Evolutionary conservation across 2,888 invertebrate species (phyloP).

Genomic region (Drosophila merina): DNA sequence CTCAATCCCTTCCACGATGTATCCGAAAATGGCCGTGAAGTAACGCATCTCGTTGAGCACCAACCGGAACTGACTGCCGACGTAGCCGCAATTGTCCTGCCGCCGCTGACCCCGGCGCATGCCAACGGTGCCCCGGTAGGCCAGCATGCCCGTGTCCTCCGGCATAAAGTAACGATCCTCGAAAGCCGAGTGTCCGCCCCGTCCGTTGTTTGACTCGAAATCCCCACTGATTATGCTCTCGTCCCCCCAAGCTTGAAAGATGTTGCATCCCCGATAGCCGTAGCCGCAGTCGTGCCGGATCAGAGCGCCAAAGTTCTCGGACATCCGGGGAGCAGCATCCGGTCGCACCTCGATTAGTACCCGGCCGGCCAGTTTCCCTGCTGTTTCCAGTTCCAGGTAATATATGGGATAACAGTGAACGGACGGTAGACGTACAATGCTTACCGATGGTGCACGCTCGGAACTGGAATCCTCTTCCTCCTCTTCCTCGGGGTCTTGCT

Average conservation of each 20-base stretch:
- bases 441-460: slow-evolving; percentile 4
- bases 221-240: slow-evolving; percentile 93
- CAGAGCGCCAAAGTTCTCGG: slow-evolving; percentile 90
- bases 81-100: slow-evolving; percentile 89
- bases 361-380: slow-evolving; percentile 88
- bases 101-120: slow-evolving; percentile 92
- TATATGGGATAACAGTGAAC: slow-evolving; percentile 87
- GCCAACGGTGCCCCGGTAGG: slow-evolving; percentile 91
- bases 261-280: slow-evolving; percentile 91
- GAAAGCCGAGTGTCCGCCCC: slow-evolving; percentile 91
- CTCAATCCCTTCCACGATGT: slow-evolving; percentile 91
- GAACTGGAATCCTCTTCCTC: neutral
- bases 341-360: slow-evolving; percentile 91
- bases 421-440: slow-evolving; percentile 14
- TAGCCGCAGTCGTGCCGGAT: slow-evolving; percentile 90
- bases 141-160: slow-evolving; percentile 91
- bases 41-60: slow-evolving; percentile 92
- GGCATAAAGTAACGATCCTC: slow-evolving; percentile 92
- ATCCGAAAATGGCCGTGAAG: slow-evolving; percentile 92
- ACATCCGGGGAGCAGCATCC: slow-evolving; percentile 92
- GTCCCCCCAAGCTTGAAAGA: slow-evolving; percentile 93
- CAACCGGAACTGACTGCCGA: slow-evolving; percentile 93
- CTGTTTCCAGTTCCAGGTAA: slow-evolving; percentile 91
- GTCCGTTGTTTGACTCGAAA: slow-evolving; percentile 91
- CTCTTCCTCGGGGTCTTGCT: neutral